A percentile compares a stretch with the other conserved stretches of the same genome.
phyloP scores from a whole-genome alignment of 2,888 invertebrate genomes.

The Sphaerophoria taeniata region DNA sequence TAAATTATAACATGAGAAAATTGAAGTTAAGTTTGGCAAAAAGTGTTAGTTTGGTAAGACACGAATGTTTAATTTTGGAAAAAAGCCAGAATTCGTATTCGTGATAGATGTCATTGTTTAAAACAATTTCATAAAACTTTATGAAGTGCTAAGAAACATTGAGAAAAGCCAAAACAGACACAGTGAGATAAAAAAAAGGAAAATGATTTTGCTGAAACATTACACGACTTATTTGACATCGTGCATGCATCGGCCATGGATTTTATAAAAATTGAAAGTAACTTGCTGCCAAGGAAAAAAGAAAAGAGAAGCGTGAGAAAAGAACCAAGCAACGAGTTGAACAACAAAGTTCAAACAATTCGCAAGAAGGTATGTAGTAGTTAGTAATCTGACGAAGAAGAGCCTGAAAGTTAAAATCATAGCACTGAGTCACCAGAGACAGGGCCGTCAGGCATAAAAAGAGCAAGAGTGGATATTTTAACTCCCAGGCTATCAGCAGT shows the following conservation, averaged over 20 bases:
- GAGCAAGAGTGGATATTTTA: conserved; percentile 12
- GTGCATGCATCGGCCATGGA: conserved; percentile 39
- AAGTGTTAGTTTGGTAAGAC: no score
- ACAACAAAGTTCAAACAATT: conserved; percentile 10
- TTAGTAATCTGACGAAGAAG: conserved; percentile 4
- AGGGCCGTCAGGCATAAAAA: background rate
- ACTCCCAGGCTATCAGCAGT: conserved; percentile 14
- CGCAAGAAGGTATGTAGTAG: background rate
- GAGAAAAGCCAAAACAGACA: no score
- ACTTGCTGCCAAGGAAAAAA: background rate
- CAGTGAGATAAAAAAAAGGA: no score
- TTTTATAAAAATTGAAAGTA: conserved; percentile 29
- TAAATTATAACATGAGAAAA: no score
- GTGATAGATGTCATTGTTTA: no score
- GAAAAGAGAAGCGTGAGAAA: background rate
- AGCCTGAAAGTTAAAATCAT: conserved; percentile 3
- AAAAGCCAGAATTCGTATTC: no score
- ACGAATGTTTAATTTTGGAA: no score
- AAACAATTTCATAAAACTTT: no score
- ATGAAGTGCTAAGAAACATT: no score
- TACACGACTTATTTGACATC: conserved; percentile 41
- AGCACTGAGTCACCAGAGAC: background rate
- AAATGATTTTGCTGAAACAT: conserved; percentile 15
- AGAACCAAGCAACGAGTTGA: conserved; percentile 32
- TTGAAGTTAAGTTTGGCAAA: no score